A percentile compares a stretch with the other conserved stretches of the same genome.
Conservation (phyloP, 2,113 vertebrate species). For the Chascanopsetta lugubris region DNA sequence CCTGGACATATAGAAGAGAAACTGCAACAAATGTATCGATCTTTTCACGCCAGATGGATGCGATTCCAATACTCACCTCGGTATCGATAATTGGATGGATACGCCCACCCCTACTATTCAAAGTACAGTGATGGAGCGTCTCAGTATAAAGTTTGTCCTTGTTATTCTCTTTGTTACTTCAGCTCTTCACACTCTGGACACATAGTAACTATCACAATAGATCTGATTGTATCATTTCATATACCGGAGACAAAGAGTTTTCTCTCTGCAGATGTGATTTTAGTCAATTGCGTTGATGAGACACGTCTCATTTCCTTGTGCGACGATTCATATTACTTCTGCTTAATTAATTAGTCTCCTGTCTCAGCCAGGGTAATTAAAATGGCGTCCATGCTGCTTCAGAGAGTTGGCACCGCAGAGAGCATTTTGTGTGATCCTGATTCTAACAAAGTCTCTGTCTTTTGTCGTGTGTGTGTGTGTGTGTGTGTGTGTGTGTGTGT, state of each 20-base stretch:
- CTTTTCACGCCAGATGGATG: no score
- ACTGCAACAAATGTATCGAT: no score
- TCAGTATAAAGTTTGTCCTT: no score
- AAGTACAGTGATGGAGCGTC: no score
- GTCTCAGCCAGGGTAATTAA: neutral
- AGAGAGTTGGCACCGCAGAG: no score
- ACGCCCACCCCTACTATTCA: no score
- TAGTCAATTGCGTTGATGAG: neutral
- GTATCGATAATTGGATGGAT: no score
- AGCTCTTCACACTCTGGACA: neutral
- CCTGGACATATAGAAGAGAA: no score
- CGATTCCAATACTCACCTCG: no score
- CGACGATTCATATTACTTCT: neutral
- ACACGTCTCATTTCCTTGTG: neutral
- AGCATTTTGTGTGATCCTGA: neutral
- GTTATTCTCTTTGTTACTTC: neutral
- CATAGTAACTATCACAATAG: no score
- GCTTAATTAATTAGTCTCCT: neutral
- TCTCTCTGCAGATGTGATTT: neutral
- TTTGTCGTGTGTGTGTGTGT: neutral
- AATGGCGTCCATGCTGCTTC: neutral
- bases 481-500: no score
- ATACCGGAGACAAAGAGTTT: neutral
- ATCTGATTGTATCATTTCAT: neutral
- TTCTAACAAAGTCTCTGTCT: neutral